These are phyloP conservation scores for Notothenia rossii DNA, from an alignment of 2,113 vertebrate species.

Conservation along the genomic window DNA sequence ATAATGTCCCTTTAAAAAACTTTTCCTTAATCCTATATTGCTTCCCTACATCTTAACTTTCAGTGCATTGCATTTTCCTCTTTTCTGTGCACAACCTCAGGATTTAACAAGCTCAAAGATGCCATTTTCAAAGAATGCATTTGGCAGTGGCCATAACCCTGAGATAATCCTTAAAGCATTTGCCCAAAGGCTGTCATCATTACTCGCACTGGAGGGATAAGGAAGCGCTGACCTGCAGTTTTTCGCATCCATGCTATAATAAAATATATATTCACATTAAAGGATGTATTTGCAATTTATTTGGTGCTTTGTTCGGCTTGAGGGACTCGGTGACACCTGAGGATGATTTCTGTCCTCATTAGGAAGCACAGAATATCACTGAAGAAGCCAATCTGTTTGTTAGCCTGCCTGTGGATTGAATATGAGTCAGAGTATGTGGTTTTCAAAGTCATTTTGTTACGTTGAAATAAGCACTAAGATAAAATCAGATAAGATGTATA, in stretches of 20 bases:
- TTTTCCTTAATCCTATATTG: too few species aligned
- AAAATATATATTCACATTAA: constrained; percentile 7
- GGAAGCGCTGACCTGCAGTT: constrained; percentile 54
- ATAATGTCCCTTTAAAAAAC: too few species aligned
- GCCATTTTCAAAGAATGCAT: constrained; percentile 36
- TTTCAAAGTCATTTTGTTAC: too few species aligned
- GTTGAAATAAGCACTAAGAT: too few species aligned
- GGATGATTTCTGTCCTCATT: constrained; percentile 56
- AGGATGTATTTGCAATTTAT: not conserved
- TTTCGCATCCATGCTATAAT: not conserved
- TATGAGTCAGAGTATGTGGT: too few species aligned
- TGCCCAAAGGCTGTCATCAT: constrained; percentile 50
- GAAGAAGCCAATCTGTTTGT: not conserved
- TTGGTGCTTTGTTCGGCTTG: too few species aligned
- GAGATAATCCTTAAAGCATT: constrained; percentile 41
- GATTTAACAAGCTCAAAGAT: not conserved
- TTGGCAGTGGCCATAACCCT: constrained; percentile 45
- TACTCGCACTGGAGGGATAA: constrained; percentile 27
- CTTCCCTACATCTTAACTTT: too few species aligned
- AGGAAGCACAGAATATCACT: constrained; percentile 16
- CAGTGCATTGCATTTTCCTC: too few species aligned
- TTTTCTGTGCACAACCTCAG: not conserved
- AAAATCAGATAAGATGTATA: too few species aligned
- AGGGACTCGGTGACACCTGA: constrained; percentile 33
- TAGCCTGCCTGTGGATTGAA: too few species aligned